Evolutionary conservation across 2,797 vertebrate species (phyloP), one percentile per base, ranked within the genome.

Genomic region (Cephalopachus bancanus): DNA sequence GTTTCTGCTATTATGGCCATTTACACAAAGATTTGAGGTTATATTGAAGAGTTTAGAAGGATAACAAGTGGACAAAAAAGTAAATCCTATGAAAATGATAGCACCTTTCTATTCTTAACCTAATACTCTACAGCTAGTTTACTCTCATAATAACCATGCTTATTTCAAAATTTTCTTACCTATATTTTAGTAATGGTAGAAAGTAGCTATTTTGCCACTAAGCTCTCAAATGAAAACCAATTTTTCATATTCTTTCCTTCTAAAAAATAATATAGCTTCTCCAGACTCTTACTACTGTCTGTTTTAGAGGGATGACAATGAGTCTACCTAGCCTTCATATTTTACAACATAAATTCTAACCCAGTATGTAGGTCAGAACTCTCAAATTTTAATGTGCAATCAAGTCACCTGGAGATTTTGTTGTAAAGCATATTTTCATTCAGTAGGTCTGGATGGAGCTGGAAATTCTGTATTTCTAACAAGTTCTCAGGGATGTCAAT

Each of bases 391-490:
- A 91, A 83, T 91, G 30, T 91, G 37, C 49, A 83, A 22, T 55
- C 33, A 90, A 28, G 64, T 79, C 20, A 91, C 37, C n/a, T 80
- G 15, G 4, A 60, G 71, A 85, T 95, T 19, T 33, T 81, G 10
- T 79, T 92, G 83, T 95, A 79, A 86, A 87, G 19, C 28, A 72
- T 59, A 80, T 62, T 69, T 10, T 93, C 78, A 76, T 91, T 92
- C 44, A 67, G 30, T 60, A 89, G 59, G 8, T 90, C 30, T 80
- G 4, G 26, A n/a, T 60, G 19, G 22, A 87, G 10, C 37, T 75
- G 67, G 49, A 72, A 92, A 80, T 89, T 94, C 15, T 96, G 28
- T 51, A 88, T 93, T 55, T 97, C 44, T 96, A 71, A 83, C n/a
- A 93, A 87, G 62, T 24, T 79, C 78, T 28, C 60, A 84, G 20